A percentile compares a stretch with the other conserved stretches of the same genome.
These are phyloP conservation scores for Naja naja DNA, from an alignment of 2,113 vertebrate genomes.

Conservation along the genomic window DNA sequence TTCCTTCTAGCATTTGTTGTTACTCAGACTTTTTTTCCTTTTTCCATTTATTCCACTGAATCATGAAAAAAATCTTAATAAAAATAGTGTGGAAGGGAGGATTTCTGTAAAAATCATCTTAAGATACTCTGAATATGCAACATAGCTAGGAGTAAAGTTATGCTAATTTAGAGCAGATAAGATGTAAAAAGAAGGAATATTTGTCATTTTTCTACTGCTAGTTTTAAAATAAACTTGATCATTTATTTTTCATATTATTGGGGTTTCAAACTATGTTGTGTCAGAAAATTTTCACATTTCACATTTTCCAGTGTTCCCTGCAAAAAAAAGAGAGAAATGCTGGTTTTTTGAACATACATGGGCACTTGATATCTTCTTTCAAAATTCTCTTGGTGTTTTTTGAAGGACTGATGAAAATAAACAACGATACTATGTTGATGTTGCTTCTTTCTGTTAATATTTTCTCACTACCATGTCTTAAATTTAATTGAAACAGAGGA, in stretches of 20 bases:
- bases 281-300: background rate
- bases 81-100: background rate
- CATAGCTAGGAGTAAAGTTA: background rate
- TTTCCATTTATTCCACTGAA: background rate
- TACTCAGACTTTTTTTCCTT: background rate
- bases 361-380: background rate
- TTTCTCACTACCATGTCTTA: background rate
- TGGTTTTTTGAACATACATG: background rate
- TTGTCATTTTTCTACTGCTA: background rate
- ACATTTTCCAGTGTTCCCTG: background rate
- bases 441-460: background rate
- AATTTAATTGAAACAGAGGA: background rate
- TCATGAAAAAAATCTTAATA: background rate
- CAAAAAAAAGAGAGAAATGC: background rate
- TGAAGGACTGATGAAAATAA: background rate
- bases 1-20: too few species aligned
- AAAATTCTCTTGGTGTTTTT: background rate
- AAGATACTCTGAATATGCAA: background rate
- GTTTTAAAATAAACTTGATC: background rate
- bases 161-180: background rate
- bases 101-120: background rate
- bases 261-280: background rate
- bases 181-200: background rate
- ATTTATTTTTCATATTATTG: background rate
- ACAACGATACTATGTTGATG: background rate